Evolutionary conservation across 2,113 vertebrate species (phyloP), one percentile per base, ranked within the genome.

Genomic region (Brachionichthys hirsutus): DNA sequence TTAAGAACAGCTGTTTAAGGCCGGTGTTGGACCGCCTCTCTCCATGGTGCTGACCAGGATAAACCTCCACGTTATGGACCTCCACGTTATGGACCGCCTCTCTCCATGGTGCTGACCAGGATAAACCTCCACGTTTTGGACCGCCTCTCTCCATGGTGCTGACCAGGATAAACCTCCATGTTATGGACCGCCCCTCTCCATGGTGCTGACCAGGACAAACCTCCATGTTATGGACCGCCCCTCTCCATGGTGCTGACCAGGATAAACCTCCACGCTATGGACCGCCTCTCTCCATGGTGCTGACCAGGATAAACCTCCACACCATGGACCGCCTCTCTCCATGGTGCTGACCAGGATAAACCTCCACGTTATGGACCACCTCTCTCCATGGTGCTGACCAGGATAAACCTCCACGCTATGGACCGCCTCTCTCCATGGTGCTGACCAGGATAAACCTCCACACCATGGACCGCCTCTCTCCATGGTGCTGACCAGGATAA

Each of bases 181-280:
- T n/a, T n/a, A n/a, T 16, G 53, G 75, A 60, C 42, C 35, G 56
- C 62, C 47, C 49, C 36, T 57, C 42, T 30, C 22, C 6, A 10
- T 30, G 48, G 45, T 18, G 38, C 49, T 60, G 54, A 35, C 41
- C 20, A n/a, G n/a, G n/a, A n/a, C n/a, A n/a, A n/a, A n/a, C n/a
- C n/a, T n/a, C n/a, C n/a, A n/a, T n/a, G n/a, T n/a, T n/a, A n/a
- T 16, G 53, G 75, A 60, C 42, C 35, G 56, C 62, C 47, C 49
- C 36, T 57, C 42, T 30, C 22, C 6, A 10, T 30, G 48, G 45
- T 18, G 38, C 49, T 60, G 54, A 35, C 41, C 20, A n/a, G n/a
- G n/a, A n/a, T n/a, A n/a, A n/a, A n/a, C n/a, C n/a, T n/a, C n/a
- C n/a, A n/a, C n/a, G n/a, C n/a, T n/a, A n/a, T 16, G 53, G 75